A percentile compares a stretch with the other conserved stretches of the same genome.
Evolutionary conservation across 2,113 vertebrate genomes (phyloP).

Genomic region (Mellivora capensis): DNA sequence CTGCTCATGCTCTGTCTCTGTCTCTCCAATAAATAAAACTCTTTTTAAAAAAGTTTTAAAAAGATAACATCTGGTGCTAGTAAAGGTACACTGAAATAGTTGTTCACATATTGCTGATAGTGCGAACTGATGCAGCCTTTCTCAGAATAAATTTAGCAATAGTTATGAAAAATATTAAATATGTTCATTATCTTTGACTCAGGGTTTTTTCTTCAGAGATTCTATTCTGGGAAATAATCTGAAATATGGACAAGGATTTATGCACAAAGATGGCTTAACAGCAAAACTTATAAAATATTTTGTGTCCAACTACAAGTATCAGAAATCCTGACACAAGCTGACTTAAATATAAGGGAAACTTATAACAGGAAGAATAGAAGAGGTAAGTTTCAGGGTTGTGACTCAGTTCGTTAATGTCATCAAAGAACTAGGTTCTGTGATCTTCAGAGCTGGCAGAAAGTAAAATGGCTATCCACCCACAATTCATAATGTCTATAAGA

Average conservation of each 20-base stretch:
- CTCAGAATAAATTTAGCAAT: neutral
- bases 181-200: neutral
- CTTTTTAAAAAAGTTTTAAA: neutral
- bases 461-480: neutral
- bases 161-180: neutral
- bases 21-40: neutral
- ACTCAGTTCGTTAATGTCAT: neutral
- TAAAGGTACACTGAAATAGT: neutral
- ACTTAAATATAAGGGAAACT: neutral
- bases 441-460: neutral
- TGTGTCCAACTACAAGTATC: neutral
- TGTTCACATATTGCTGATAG: neutral
- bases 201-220: neutral
- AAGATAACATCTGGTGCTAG: neutral
- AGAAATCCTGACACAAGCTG: neutral
- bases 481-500: neutral
- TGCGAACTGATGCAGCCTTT: neutral
- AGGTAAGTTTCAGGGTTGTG: neutral
- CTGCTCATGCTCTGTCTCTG: neutral
- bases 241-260: neutral
- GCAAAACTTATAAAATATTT: slow-evolving; percentile 13
- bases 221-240: neutral
- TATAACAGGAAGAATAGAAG: neutral
- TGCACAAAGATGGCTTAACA: neutral
- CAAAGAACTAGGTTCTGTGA: neutral